Base-by-base conservation (phyloP, 2,797 vertebrate species). In the Loriculus beryllinus region DNA sequence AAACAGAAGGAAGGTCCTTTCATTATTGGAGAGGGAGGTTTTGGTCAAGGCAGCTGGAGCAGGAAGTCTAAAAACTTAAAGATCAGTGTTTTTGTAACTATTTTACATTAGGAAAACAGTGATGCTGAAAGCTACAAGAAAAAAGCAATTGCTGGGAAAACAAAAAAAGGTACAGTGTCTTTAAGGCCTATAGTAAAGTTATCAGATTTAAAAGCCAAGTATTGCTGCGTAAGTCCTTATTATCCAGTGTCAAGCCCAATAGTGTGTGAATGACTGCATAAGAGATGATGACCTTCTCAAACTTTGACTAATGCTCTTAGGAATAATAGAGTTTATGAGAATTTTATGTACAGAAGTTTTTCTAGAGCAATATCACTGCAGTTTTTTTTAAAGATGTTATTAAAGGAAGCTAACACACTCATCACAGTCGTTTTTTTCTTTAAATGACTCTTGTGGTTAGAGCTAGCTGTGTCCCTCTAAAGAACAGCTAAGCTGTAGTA, bases 281-380 rank as follows among this genome's bases (percentile, higher is more conserved):
- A n/a, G 82, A 77, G n/a, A 80, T 74, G 79, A 82, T 65, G 43
- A 92, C 74, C 71, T 68, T 51, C 69, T 90, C 62, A 85, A 59
- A 56, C 72, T 86, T 93, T 71, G n/a, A 42, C 76, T 95, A 89
- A 85, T 80, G 52, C 74, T 84, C 67, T 90, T 90, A 84, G 49
- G 25, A 56, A 52, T 68, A 59, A 82, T 70, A 77, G 67, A 80
- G 51, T 47, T 82, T 60, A 70, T 85, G 75, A 78, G 54, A 80
- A 80, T 92, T 75, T 82, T 79, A 94, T 85, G 42, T 86, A 76
- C 28, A 65, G 84, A 93, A 80, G 40, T 7, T 43, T 71, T 89
- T 92, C 72, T 80, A 64, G 43, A 91, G 70, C 57, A 64, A 3
- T 62, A 85, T 94, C 35, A 33, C 22, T 85, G 52, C 14, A 10